These are phyloP conservation scores for Opisthograptis luteolata DNA, from an alignment of 2,888 invertebrate genomes.

Conservation along the genomic window DNA sequence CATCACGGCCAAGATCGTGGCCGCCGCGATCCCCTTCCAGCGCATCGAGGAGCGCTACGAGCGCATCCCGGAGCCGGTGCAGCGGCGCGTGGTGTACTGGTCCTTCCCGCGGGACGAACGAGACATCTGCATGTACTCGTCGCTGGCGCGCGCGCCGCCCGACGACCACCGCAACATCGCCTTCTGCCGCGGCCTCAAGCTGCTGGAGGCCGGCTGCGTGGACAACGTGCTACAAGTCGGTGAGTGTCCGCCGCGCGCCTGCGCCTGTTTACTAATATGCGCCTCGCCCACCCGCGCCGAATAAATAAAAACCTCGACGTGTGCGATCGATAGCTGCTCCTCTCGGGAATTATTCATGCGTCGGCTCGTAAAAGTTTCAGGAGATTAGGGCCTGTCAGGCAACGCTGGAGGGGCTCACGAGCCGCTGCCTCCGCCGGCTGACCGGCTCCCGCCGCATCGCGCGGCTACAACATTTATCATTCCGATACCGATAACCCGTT, in stretches of 20 bases:
- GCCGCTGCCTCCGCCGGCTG: conserved; percentile 37
- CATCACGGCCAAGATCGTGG: conserved; percentile 92
- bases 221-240: conserved; percentile 95
- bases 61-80: conserved; percentile 95
- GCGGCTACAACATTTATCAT: conserved; percentile 54
- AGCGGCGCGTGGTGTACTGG: conserved; percentile 94
- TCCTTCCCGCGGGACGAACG: conserved; percentile 94
- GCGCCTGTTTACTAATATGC: conserved; percentile 84
- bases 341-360: conserved; percentile 84
- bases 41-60: conserved; percentile 94
- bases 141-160: conserved; percentile 85
- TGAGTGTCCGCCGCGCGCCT: conserved; percentile 85
- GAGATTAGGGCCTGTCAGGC: conserved; percentile 70
- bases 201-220: conserved; percentile 92
- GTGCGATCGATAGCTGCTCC: conserved; percentile 84
- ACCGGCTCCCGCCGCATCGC: conserved; percentile 30
- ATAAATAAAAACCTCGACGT: conserved; percentile 84
- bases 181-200: conserved; percentile 93
- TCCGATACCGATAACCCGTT: conserved; percentile 57
- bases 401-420: conserved; percentile 44
- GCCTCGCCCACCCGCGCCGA: conserved; percentile 83
- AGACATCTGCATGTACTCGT: conserved; percentile 96
- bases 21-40: conserved; percentile 93
- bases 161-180: conserved; percentile 92
- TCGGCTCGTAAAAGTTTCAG: conserved; percentile 75